Percentiles rank a stretch among this genome's conserved stretches.
These are phyloP conservation scores for Meghimatium bilineatum DNA, from an alignment of 2,888 invertebrate genomes.

Conservation along the genomic window DNA sequence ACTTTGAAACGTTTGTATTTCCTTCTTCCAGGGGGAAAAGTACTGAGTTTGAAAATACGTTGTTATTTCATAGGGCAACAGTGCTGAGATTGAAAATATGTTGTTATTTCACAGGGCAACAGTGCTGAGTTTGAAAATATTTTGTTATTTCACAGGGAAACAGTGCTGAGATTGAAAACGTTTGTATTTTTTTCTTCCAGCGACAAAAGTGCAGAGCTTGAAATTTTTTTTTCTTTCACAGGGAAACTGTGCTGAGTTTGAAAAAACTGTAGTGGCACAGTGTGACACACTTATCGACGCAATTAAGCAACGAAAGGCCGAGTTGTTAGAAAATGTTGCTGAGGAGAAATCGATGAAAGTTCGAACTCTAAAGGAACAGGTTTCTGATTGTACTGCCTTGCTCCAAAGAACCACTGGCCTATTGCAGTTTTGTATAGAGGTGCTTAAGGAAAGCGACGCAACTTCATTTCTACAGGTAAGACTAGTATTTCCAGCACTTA, in stretches of 20 bases:
- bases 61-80: no score
- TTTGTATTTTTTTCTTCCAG: no score
- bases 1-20: no score
- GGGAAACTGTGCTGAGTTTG: constrained; percentile 92
- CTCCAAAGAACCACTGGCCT: constrained; percentile 95
- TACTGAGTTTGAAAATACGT: no score
- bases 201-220: no score
- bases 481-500: no score
- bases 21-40: no score
- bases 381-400: constrained; percentile 89
- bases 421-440: constrained; percentile 98
- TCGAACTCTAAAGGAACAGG: constrained; percentile 87
- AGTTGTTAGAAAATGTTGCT: constrained; percentile 88
- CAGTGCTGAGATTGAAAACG: no score
- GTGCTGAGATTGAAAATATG: no score
- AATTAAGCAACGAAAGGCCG: constrained; percentile 89
- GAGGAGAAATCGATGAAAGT: constrained; percentile 88
- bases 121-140: no score
- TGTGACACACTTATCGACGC: constrained; percentile 91
- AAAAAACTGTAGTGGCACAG: constrained; percentile 78
- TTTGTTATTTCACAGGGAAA: constrained; percentile 55
- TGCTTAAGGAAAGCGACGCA: constrained; percentile 96
- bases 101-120: no score
- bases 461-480: constrained; percentile 94
- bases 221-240: constrained; percentile 76